Percentiles rank a stretch among this genome's conserved stretches.
These are phyloP conservation scores for Litocranius walleri DNA, from an alignment of 2,113 vertebrate species.

Conservation along the genomic window DNA sequence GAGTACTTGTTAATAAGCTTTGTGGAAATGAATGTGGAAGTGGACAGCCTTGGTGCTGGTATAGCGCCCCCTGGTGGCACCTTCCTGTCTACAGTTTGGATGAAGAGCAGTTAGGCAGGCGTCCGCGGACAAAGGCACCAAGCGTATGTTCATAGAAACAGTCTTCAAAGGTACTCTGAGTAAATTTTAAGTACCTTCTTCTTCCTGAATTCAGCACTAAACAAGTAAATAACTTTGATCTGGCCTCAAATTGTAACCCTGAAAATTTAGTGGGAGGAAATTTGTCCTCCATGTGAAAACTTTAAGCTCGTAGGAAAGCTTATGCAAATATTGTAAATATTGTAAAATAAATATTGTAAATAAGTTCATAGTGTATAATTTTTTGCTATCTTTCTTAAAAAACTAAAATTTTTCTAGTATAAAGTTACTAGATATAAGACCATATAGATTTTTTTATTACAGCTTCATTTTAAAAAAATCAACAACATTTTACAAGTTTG, in stretches of 20 bases:
- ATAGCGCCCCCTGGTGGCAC: rapidly evolving
- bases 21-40: rapidly evolving
- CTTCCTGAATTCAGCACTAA: not conserved
- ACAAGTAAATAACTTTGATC: not conserved
- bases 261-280: not conserved
- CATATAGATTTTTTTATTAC: not conserved
- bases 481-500: not conserved
- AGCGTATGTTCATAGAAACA: not conserved
- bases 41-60: rapidly evolving
- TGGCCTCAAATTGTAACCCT: not conserved
- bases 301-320: not conserved
- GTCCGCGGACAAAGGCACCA: not conserved
- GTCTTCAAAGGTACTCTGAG: not conserved
- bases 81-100: not conserved
- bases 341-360: not conserved
- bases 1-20: not conserved
- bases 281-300: not conserved
- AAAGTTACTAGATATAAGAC: not conserved
- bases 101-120: not conserved
- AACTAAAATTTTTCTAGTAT: not conserved
- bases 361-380: not conserved
- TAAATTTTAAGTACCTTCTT: not conserved
- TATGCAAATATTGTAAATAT: not conserved
- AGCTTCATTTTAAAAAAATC: not conserved
- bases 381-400: not conserved